These are phyloP conservation scores for Leptopilina syphax DNA, from an alignment of 2,888 invertebrate species.

Conservation along the genomic window DNA sequence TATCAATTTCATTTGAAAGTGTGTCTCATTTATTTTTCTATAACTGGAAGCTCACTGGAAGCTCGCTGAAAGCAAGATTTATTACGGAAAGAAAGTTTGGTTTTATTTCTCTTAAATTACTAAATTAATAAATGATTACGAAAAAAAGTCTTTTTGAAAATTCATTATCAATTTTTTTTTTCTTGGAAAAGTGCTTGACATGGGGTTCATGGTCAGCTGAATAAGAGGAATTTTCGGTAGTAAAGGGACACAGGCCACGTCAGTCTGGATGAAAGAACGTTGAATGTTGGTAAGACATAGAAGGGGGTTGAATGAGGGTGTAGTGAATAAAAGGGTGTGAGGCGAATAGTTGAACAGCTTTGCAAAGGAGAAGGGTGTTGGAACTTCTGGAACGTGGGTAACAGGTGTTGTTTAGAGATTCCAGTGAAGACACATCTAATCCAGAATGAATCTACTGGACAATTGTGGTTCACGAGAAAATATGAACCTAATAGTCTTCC, in stretches of 20 bases:
- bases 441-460: conserved; percentile 36
- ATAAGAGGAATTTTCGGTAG: neutral
- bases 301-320: neutral
- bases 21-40: no score
- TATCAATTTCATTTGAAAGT: no score
- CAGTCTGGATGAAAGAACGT: conserved; percentile 22
- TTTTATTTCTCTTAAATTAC: neutral
- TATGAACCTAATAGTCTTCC: conserved; percentile 8
- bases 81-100: no score
- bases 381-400: conserved; percentile 63
- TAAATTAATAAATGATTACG: neutral
- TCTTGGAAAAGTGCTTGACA: neutral
- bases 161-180: neutral
- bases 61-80: no score
- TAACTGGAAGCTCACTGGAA: no score
- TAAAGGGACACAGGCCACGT: conserved; percentile 1
- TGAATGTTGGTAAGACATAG: conserved; percentile 22
- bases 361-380: conserved; percentile 18
- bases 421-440: conserved; percentile 26
- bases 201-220: conserved; percentile 4
- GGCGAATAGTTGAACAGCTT: conserved; percentile 30
- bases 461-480: conserved; percentile 10
- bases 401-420: conserved; percentile 70
- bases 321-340: conserved; percentile 1
- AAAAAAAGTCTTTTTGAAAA: neutral